phyloP scores from a whole-genome alignment of 2,888 invertebrate genomes.

The Rhingia rostrata region DNA sequence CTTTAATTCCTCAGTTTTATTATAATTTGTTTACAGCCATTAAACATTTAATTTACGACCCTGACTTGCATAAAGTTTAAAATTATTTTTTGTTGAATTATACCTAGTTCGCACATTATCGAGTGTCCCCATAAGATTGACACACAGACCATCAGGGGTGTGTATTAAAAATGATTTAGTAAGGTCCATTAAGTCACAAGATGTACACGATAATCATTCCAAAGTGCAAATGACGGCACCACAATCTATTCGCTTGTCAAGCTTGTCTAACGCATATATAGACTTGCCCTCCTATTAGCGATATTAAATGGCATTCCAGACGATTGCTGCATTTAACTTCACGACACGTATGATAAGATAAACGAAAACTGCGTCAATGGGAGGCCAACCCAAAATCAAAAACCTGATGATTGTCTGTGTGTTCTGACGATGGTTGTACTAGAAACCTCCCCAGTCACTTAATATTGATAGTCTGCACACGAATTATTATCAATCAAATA shows the following conservation, averaged over 20 bases:
- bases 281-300: constrained; percentile 16
- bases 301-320: constrained; percentile 18
- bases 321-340: not conserved
- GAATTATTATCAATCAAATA: constrained; percentile 2
- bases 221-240: not conserved
- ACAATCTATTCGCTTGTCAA: not conserved
- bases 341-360: constrained; percentile 30
- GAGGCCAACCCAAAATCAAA: not conserved
- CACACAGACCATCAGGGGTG: too few relatives aligned
- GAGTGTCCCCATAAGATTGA: too few relatives aligned
- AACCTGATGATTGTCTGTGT: not conserved
- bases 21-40: too few relatives aligned
- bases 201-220: not conserved
- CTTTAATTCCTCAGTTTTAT: too few relatives aligned
- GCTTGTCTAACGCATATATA: not conserved
- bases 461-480: constrained; percentile 9
- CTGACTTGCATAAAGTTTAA: too few relatives aligned
- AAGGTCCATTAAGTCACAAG: too few relatives aligned
- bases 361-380: constrained; percentile 15
- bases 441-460: not conserved
- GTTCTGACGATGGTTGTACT: not conserved
- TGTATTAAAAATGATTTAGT: too few relatives aligned
- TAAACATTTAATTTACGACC: too few relatives aligned
- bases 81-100: too few relatives aligned
- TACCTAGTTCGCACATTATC: too few relatives aligned